These are phyloP conservation scores for Drosophila subsilvestris DNA, from an alignment of 2,888 invertebrate genomes.

Conservation along the genomic window DNA sequence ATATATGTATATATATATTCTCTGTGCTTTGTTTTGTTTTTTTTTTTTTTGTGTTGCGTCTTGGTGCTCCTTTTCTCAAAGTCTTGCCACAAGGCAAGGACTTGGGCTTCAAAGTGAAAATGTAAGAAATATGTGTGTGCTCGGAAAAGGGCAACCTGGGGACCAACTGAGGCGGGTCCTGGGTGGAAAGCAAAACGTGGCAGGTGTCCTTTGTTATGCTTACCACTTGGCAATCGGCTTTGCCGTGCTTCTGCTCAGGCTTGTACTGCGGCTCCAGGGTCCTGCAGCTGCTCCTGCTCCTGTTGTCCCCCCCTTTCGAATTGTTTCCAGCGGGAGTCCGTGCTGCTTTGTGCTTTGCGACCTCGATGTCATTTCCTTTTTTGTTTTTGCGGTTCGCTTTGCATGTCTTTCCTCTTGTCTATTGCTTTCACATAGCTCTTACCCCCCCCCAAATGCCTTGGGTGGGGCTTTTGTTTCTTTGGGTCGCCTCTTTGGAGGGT, in stretches of 20 bases:
- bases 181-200: constrained; percentile 59
- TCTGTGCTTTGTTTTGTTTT: neutral
- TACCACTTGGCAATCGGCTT: constrained; percentile 79
- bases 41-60: constrained; percentile 10
- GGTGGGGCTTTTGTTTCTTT: constrained; percentile 33
- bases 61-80: constrained; percentile 47
- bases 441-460: constrained; percentile 36
- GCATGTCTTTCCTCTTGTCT: constrained; percentile 50
- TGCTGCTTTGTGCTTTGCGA: constrained; percentile 33
- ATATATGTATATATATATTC: too few species aligned
- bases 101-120: constrained; percentile 69
- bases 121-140: constrained; percentile 72
- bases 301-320: constrained; percentile 8
- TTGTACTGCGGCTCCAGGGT: neutral
- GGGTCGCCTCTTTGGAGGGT: neutral
- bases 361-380: constrained; percentile 29
- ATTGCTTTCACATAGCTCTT: constrained; percentile 51
- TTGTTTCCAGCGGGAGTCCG: neutral
- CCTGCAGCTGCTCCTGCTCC: constrained; percentile 24
- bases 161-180: constrained; percentile 37
- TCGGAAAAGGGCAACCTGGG: constrained; percentile 56
- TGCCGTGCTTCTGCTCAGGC: constrained; percentile 39
- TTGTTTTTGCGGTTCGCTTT: constrained; percentile 47
- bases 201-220: constrained; percentile 81
- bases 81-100: constrained; percentile 40